Base-by-base conservation (phyloP, 2,888 invertebrate genomes). In the Agrochola lychnidis region DNA sequence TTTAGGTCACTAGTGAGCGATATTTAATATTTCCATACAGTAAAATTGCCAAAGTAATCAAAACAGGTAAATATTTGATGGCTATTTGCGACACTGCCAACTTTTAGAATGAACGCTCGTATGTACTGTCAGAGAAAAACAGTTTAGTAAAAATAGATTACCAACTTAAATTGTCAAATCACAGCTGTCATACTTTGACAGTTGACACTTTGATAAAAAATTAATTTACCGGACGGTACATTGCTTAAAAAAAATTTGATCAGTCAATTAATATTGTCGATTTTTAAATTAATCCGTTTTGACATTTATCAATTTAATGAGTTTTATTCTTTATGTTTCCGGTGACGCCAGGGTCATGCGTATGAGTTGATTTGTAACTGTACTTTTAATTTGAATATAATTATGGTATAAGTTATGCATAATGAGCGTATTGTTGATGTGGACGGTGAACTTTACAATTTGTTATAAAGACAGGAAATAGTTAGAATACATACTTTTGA, bases 221-320 rank as follows among this genome's bases (percentile, higher is more conserved):
- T 6, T 3, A 36, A 10, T 68, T 68, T 36, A 14, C 4, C 0
- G 2, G 25, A 36, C 6, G 30, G 19, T 36, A 59, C 22, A 72
- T 71, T 70, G 40, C 10, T 45, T 30, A 42, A 1, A 63, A 48
- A 59, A 73, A 69, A 48, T 67, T 75, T 40, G n/a, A 14, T 22
- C 36, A 10, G 36, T 73, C 45, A 68, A 75, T 69, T 48, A 57
- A 45, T 79, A 68, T 61, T 64, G 70, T 61, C 14, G 53, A 56
- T 59, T 63, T 25, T 59, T 64, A 73, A 62, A 64, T 69, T 73
- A 76, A 81, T 80, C 30, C 45, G 48, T 67, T 62, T 79, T 82
- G 79, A 79, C 76, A 82, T 83, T 84, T 79, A 86, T 84, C 73
- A 64, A 78, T 81, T 78, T 76, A 76, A 69, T 68, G 30, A 73